Base-by-base conservation (phyloP, 1,140 invertebrate species). In the Agraylea sexmaculata region DNA sequence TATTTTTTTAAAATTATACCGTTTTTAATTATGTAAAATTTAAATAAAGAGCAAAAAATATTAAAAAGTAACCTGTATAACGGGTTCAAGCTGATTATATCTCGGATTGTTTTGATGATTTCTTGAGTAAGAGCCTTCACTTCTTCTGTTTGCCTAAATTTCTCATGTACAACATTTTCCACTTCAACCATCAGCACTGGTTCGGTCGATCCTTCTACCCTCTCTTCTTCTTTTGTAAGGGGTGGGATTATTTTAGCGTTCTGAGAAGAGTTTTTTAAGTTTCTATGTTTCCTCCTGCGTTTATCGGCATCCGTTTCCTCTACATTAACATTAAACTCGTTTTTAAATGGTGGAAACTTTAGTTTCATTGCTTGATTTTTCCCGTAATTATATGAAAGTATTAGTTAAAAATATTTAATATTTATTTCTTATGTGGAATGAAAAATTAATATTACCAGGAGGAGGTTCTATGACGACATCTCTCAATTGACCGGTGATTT, bases 51-150 rank as follows among this genome's bases (percentile, higher is more conserved):
- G 12, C 7, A 1, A 29, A 28, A n/a, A 15, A 25, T 21, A 38
- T 15, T 43, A 19, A 35, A 28, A 34, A 39, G 49, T 51, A 42
- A 71, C 71, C 70, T 70, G 59, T 96, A 97, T 17, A 97, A 66
- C 2, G 92, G 88, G 74, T 97, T 97, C 66, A 97, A 73, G 40
- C 83, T 82, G 40, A 97, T 95, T 45, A 98, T 95, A 64, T 97
- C 93, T 33, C 90, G 69, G 32, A 98, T 95, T 0, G 94, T 98
- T 66, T 98, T 95, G 6, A 99, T 93, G 42, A 97, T 79, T 71
- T 97, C 93, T 64, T 95, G 91, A 0, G 89, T 94, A 29, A 97
- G 57, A 2, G 94, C 93, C 68, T 97, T 98, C 15, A 99, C 82
- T 75, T 98, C 92, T 59, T 93, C 87, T 11, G 83, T 94, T 59